These are phyloP conservation scores for Venustoraphidia nigricollis DNA, from an alignment of 2,888 invertebrate genomes.

Conservation along the genomic window DNA sequence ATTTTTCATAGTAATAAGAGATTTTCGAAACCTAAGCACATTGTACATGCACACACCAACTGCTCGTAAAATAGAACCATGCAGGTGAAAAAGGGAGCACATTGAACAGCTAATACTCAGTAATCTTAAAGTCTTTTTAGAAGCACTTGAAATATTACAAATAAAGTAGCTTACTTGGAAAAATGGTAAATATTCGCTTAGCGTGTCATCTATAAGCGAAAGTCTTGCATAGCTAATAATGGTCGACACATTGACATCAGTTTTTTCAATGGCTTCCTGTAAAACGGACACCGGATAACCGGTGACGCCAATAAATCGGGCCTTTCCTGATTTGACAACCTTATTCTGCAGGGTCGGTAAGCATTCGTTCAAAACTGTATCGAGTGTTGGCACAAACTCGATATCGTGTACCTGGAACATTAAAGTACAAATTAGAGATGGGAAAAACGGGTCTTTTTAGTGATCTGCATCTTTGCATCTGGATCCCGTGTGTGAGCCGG, in stretches of 20 bases:
- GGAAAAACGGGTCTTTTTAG: too few species aligned
- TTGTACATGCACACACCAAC: too few species aligned
- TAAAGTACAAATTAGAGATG: background rate
- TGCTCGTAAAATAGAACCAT: too few species aligned
- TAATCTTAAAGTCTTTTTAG: conserved; percentile 1
- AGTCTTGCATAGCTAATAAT: conserved; percentile 67
- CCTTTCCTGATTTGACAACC: conserved; percentile 55
- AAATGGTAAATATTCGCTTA: conserved; percentile 55
- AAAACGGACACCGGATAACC: conserved; percentile 69
- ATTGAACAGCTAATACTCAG: too few species aligned
- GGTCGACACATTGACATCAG: conserved; percentile 46
- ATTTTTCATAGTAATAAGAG: too few species aligned
- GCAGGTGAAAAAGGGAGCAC: too few species aligned
- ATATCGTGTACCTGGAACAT: conserved; percentile 71
- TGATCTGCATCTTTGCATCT: too few species aligned
- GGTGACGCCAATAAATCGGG: conserved; percentile 70
- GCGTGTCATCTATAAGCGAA: conserved; percentile 62
- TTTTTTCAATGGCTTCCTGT: conserved; percentile 54
- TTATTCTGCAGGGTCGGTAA: conserved; percentile 59
- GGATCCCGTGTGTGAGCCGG: too few species aligned
- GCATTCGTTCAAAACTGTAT: conserved; percentile 69
- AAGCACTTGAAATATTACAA: background rate
- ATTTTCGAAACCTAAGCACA: too few species aligned
- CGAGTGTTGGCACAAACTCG: conserved; percentile 66
- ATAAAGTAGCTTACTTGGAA: conserved; percentile 44